phyloP scores from a whole-genome alignment of 2,888 invertebrate species.

The Lasioglossum morio region DNA sequence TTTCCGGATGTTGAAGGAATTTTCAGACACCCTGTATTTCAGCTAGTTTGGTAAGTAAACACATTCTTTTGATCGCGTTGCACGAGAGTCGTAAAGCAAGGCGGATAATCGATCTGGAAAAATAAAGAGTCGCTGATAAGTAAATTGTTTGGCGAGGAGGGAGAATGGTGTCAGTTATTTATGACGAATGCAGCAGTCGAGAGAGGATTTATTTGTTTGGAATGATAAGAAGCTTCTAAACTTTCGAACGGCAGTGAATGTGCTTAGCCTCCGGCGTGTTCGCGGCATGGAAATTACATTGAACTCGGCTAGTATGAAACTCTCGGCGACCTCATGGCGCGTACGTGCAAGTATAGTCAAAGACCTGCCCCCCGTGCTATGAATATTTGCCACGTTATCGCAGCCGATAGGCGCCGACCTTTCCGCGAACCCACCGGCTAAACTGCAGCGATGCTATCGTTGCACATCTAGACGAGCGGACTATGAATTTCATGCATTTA shows the following conservation, averaged over 20 bases:
- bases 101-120: no score
- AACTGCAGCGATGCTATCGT: slow-evolving; percentile 1
- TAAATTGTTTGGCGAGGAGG: not conserved
- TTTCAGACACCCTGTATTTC: no score
- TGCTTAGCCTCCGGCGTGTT: not conserved
- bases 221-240: not conserved
- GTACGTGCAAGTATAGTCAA: slow-evolving; percentile 21
- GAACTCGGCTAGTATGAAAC: slow-evolving; percentile 26
- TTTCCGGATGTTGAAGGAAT: no score
- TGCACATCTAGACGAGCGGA: not conserved
- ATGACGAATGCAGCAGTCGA: not conserved
- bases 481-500: not conserved
- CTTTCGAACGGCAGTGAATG: slow-evolving; percentile 13
- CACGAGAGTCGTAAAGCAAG: no score
- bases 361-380: slow-evolving; percentile 34
- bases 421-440: slow-evolving; percentile 4
- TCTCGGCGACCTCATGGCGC: slow-evolving; percentile 32
- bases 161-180: not conserved
- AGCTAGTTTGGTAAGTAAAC: not conserved
- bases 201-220: not conserved
- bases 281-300: slow-evolving; percentile 39
- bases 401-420: slow-evolving; percentile 21
- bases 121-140: no score
- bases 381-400: slow-evolving; percentile 47
- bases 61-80: no score